Evolutionary conservation across 2,888 invertebrate genomes (phyloP), one percentile per base, ranked within the genome.

Genomic region (Diplazon laetatorius): DNA sequence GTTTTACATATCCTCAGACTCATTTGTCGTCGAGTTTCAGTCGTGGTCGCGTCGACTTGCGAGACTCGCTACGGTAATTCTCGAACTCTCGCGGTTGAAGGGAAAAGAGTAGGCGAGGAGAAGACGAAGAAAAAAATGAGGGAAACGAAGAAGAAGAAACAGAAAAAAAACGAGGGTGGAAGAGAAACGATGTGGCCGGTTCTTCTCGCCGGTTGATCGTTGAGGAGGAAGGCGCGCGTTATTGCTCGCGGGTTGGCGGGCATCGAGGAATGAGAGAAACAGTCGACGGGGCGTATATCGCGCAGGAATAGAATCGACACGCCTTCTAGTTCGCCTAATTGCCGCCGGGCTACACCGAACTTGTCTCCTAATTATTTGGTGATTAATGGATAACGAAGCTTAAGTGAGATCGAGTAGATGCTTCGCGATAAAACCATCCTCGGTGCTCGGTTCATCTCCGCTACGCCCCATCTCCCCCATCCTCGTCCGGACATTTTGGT

Each of bases 301-400:
- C 65, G 87, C 88, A 86, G 85, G 87, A 90, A 90, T 90, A 90
- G 89, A 89, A 89, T 16, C 85, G 86, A 86, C 88, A 89, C 89
- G 89, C 88, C 89, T 85, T 86, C 87, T 87, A 85, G 88, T 90
- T 89, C 88, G 87, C 88, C 90, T 90, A 90, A 90, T 90, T 90
- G 89, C 89, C 80, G 86, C 84, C n/a, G 86, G 86, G 89, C 85
- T 84, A 68, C 87, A 83, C 85, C 84, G 88, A 88, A 87, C 89
- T 90, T 89, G 89, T 90, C 90, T 86, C 85, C 89, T 89, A 90
- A 90, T 90, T 90, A 90, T 89, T 88, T 84, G 81, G 85, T 89
- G 89, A 89, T 86, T 83, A 88, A 89, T 89, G 87, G 84, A 76
- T 65, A 76, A 55, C 70, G 80, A 46, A 55, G 59, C 73, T 50